These are phyloP conservation scores for Chymomyza costata DNA, from an alignment of 1,140 invertebrate species.

Conservation along the genomic window DNA sequence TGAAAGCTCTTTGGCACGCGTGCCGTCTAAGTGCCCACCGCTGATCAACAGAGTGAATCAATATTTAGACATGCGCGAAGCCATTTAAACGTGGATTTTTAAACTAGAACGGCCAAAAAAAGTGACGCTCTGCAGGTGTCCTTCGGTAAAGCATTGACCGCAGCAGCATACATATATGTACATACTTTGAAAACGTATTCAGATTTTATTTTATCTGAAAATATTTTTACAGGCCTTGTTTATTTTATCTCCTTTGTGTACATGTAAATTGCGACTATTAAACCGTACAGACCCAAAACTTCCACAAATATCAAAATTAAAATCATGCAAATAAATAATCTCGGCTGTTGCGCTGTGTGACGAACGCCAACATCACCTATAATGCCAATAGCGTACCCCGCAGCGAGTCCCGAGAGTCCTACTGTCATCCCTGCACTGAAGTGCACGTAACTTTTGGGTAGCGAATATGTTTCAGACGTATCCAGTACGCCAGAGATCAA, in stretches of 20 bases:
- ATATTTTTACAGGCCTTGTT: too few relatives aligned
- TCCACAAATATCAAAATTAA: slow-evolving; percentile 97
- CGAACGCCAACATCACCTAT: slow-evolving; percentile 94
- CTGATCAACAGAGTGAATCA: too few relatives aligned
- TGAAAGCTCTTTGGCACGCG: too few relatives aligned
- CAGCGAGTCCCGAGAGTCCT: slow-evolving; percentile 91
- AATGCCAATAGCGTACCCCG: slow-evolving; percentile 94
- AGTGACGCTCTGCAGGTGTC: too few relatives aligned
- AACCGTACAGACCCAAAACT: slow-evolving; percentile 95
- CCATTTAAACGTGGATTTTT: too few relatives aligned
- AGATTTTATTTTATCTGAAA: too few relatives aligned
- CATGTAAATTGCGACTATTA: slow-evolving; percentile 94
- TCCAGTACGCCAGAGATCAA: slow-evolving; percentile 85
- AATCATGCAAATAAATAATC: slow-evolving; percentile 96
- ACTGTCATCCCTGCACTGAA: slow-evolving; percentile 92
- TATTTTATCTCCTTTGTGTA: slow-evolving; percentile 79
- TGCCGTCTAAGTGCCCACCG: too few relatives aligned
- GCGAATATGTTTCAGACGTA: slow-evolving; percentile 76
- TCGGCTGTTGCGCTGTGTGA: slow-evolving; percentile 93
- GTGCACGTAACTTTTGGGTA: slow-evolving; percentile 87
- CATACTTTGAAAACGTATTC: too few relatives aligned
- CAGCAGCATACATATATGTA: too few relatives aligned
- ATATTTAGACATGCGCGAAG: too few relatives aligned
- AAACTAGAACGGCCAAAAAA: too few relatives aligned
- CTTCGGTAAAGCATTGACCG: too few relatives aligned